Base-by-base conservation (phyloP, 2,113 vertebrate genomes). In the Tinamus guttatus region DNA sequence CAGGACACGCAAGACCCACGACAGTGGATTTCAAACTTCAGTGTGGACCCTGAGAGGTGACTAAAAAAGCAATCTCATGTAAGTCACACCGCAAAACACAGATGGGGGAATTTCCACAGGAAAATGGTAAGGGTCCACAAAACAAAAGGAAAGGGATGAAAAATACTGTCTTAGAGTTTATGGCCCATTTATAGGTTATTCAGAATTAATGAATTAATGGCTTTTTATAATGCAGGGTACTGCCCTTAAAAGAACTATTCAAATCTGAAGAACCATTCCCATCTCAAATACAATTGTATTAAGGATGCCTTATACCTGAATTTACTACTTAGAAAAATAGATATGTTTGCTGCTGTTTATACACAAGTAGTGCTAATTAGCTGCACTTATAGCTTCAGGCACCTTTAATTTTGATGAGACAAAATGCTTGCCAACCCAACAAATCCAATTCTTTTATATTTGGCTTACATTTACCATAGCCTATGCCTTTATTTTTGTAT, bases 401-500 rank as follows among this genome's bases (percentile, higher is more conserved):
- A 80, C 67, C 87, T 73, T 79, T 78, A 81, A 95, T 58, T 81
- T 56, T 87, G 64, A 43, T 59, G 59, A 95, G 24, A 28, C 20
- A 75, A 62, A n/a, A 56, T 62, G 73, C 51, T 75, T 70, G 77
- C 77, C 87, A 81, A 60, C 16, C 63, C 59, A 90, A 70, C n/a
- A 88, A 75, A 71, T 56, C 34, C 22, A 41, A 56, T 68, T 64
- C 20, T 89, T 95, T 85, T 77, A 73, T 52, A 60, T 84, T 68
- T 78, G 60, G 34, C 51, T 94, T 64, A 93, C 85, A 76, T 24
- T 59, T 59, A 43, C 56, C 40, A 5, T 15, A 49, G 20, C 28
- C 11, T n/a, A 40, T 89, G 38, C 18, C 45, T 93, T 87, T 96
- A 64, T 24, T 95, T 94, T 89, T 64, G 54, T 34, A 60, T 62